Conservation (phyloP, 2,113 vertebrate species). For the Laticauda colubrina region DNA sequence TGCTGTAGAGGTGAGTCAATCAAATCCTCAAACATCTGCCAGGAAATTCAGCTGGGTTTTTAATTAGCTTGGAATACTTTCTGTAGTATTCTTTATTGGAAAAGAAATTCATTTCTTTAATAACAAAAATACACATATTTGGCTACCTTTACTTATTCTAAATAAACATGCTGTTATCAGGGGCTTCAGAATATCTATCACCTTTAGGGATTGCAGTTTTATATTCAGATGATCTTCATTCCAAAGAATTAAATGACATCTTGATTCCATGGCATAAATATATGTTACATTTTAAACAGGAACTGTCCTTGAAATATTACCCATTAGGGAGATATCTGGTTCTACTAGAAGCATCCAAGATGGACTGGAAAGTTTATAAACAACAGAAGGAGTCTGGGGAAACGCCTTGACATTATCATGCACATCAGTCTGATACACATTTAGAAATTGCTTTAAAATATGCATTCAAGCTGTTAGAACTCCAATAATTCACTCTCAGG, state of each 20-base stretch:
- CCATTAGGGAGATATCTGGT: background rate
- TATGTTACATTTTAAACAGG: background rate
- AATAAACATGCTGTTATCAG: background rate
- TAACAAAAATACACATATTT: slow-evolving; percentile 23
- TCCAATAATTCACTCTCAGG: slow-evolving; percentile 10
- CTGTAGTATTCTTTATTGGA: slow-evolving; percentile 1
- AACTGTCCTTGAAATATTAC: background rate
- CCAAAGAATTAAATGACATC: background rate
- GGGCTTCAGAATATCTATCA: background rate
- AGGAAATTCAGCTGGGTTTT: slow-evolving; percentile 31
- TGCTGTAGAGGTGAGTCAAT: slow-evolving; percentile 4
- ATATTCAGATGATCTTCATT: background rate
- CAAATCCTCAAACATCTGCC: slow-evolving; percentile 21
- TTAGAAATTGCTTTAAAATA: slow-evolving; percentile 11
- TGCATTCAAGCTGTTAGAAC: slow-evolving; percentile 30
- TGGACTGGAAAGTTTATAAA: background rate
- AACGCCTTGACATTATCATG: background rate
- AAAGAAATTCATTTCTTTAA: slow-evolving; percentile 20
- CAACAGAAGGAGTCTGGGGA: background rate
- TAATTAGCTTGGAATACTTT: slow-evolving; percentile 28
- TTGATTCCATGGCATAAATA: background rate
- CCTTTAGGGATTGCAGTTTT: background rate
- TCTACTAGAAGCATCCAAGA: background rate
- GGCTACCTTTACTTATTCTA: slow-evolving; percentile 18
- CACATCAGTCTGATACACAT: background rate